phyloP scores from a whole-genome alignment of 2,888 invertebrate species.

The Acronicta alni region DNA sequence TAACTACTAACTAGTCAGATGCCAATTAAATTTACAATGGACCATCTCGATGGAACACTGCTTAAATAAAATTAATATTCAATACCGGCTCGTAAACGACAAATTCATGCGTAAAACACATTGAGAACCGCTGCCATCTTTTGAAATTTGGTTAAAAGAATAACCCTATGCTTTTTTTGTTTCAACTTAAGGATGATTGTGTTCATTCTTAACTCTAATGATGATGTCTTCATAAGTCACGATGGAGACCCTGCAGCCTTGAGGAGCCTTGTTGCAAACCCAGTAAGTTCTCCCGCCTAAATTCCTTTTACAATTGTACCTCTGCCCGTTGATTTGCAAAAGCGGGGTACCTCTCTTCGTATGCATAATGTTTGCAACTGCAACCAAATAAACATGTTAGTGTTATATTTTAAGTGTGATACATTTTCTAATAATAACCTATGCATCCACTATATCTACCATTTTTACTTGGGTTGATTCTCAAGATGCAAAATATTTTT shows the following conservation, averaged over 20 bases:
- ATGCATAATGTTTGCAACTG: slow-evolving; percentile 37
- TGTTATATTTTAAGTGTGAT: too few relatives aligned
- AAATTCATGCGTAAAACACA: too few relatives aligned
- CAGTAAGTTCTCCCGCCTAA: slow-evolving; percentile 45
- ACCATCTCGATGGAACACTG: too few relatives aligned
- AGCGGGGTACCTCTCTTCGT: slow-evolving; percentile 52
- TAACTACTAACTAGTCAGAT: too few relatives aligned
- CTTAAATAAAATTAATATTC: too few relatives aligned
- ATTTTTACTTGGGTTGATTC: too few relatives aligned
- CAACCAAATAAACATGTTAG: slow-evolving; percentile 1
- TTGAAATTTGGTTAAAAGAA: too few relatives aligned
- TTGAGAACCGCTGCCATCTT: not conserved
- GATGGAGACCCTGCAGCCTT: slow-evolving; percentile 63
- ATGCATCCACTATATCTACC: too few relatives aligned
- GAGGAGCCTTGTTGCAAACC: slow-evolving; percentile 54
- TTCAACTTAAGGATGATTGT: slow-evolving; percentile 52
- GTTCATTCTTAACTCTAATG: slow-evolving; percentile 53
- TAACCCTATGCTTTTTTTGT: not conserved
- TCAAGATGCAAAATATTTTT: too few relatives aligned
- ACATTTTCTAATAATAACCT: too few relatives aligned
- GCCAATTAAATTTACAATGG: too few relatives aligned
- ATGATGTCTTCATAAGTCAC: slow-evolving; percentile 60
- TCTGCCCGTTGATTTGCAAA: slow-evolving; percentile 41
- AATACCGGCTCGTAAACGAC: too few relatives aligned
- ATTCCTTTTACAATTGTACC: slow-evolving; percentile 48